A percentile compares a stretch with the other conserved stretches of the same genome.
Conservation (phyloP, 2,888 invertebrate genomes). For the Latrodectus elegans region DNA sequence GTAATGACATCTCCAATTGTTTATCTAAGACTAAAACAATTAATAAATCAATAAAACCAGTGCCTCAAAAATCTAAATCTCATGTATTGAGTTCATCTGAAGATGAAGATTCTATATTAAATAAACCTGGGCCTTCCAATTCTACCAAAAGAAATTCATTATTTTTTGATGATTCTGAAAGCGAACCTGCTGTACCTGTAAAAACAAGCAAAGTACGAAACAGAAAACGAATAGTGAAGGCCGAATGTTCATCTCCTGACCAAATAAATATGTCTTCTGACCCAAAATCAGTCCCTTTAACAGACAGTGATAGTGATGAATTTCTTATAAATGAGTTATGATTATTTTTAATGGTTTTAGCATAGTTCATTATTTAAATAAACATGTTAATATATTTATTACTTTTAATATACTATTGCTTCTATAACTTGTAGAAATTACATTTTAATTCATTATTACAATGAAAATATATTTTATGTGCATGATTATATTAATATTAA, state of each 20-base stretch:
- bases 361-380: too few relatives aligned
- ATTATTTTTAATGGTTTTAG: background rate
- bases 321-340: slow-evolving; percentile 21
- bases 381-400: too few relatives aligned
- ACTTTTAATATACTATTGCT: too few relatives aligned
- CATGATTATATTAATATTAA: too few relatives aligned
- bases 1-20: background rate
- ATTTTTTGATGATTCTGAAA: slow-evolving; percentile 28
- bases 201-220: slow-evolving; percentile 24
- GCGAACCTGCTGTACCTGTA: slow-evolving; percentile 5
- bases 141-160: slow-evolving; percentile 8
- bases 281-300: background rate
- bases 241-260: background rate
- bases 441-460: too few relatives aligned
- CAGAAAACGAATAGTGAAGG: background rate
- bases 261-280: background rate
- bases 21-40: background rate
- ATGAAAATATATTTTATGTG: too few relatives aligned
- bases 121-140: slow-evolving; percentile 27
- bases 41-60: slow-evolving; percentile 1
- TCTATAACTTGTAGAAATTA: too few relatives aligned
- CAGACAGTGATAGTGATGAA: slow-evolving; percentile 42
- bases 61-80: background rate
- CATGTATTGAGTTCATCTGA: slow-evolving; percentile 19
- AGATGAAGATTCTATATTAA: slow-evolving; percentile 2